Base-by-base conservation (phyloP, 2,888 invertebrate genomes). In the Tenthredo livida region DNA sequence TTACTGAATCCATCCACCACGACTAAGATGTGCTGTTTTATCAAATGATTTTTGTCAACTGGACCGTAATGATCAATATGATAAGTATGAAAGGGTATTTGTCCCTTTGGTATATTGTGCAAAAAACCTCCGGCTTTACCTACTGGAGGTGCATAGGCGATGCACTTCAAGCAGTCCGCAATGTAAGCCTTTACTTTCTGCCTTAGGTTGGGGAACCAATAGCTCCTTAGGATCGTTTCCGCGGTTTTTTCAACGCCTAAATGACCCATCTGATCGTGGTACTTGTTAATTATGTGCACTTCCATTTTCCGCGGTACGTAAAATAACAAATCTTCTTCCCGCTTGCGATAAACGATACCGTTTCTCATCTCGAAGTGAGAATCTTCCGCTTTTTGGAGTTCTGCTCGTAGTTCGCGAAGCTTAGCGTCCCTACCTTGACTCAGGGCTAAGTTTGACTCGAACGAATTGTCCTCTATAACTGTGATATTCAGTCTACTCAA, bases 11-110 rank as follows among this genome's bases (percentile, higher is more conserved):
- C 85, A 40, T 87, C 86, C 29, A 87, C 58, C 0, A 87, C 86
- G 3, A 75, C 86, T 5, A 87, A 77, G 4, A 86, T 65, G 37
- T 87, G 61, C 9, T 58, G 33, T 29, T 85, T 86, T 1, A 43
- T 58, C n/a, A 84, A 73, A n/a, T 80, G 84, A 21, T 82, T 86
- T 7, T 85, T 40, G 9, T 83, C 54, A 15, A 87, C 33, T 10
- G 87, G 86, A 2, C 87, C 87, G 7, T 87, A 75, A 85, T 86
- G 87, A 47, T 86, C 86, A 1, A 86, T 29, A 25, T 88, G 88
- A 33, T 83, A 87, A 0, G 86, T 87, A 21, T 86, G 83, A 4
- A 88, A 65, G 1, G 86, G 85, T 9, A 29, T 10, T 12, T 77
- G 65, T n/a, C 86, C 85, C 54, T 86, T 88, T 2, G 80, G 84